Percentiles rank a stretch among this genome's conserved stretches.
Conservation (phyloP, 2,888 invertebrate species). For the Leucoma salicis region DNA sequence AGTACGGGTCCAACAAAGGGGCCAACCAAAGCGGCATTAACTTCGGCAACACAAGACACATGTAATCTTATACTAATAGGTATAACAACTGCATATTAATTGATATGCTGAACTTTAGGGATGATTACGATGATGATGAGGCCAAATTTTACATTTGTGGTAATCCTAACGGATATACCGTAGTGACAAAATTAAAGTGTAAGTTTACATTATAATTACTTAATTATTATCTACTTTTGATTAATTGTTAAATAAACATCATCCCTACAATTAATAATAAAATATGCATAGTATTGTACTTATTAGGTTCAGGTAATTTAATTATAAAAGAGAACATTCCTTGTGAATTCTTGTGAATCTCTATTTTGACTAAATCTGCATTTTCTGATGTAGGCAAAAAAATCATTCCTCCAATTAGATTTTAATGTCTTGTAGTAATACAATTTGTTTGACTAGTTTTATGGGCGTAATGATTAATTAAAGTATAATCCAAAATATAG, state of each 20-base stretch:
- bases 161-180: slow-evolving; percentile 27
- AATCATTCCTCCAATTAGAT: too few species aligned
- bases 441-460: background rate
- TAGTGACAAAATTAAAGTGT: slow-evolving; percentile 5
- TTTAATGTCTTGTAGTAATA: slow-evolving; percentile 10
- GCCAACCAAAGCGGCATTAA: slow-evolving; percentile 98
- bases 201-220: slow-evolving; percentile 2
- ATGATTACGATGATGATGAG: slow-evolving; percentile 18
- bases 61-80: slow-evolving; percentile 84
- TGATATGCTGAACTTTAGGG: slow-evolving; percentile 17
- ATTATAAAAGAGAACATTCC: slow-evolving; percentile 24
- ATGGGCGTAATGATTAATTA: background rate
- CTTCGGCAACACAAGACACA: slow-evolving; percentile 98
- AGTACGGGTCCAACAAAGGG: slow-evolving; percentile 99
- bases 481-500: slow-evolving; percentile 50
- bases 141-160: slow-evolving; percentile 16
- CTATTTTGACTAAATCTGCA: slow-evolving; percentile 18
- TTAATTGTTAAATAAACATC: slow-evolving; percentile 11
- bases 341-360: slow-evolving; percentile 31
- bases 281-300: slow-evolving; percentile 30
- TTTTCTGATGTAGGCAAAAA: too few species aligned
- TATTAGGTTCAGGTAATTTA: slow-evolving; percentile 29
- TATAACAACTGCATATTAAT: background rate
- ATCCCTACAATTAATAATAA: slow-evolving; percentile 20
- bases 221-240: slow-evolving; percentile 1